Conservation (phyloP, 2,888 invertebrate species). For the Dioctria rufipes region DNA sequence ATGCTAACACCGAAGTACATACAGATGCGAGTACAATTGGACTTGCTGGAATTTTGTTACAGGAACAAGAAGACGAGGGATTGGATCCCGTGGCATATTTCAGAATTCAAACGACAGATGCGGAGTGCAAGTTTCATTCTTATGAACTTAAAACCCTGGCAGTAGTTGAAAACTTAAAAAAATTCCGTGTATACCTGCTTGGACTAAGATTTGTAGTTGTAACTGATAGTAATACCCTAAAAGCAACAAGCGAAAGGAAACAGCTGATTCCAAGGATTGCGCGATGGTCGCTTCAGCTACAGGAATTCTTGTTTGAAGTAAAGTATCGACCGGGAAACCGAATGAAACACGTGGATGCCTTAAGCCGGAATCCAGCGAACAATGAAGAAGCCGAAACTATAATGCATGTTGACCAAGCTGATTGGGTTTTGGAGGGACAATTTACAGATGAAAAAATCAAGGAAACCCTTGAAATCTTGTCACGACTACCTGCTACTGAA, state of each 20-base stretch:
- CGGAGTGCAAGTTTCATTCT: too few relatives aligned
- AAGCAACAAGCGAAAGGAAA: constrained; percentile 23
- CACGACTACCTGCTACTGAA: not conserved
- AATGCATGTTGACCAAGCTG: constrained; percentile 16
- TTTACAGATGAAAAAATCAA: constrained; percentile 3
- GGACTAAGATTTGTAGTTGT: constrained; percentile 26
- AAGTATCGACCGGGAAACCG: constrained; percentile 25
- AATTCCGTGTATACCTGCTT: too few relatives aligned
- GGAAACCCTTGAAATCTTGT: not conserved
- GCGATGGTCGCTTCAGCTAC: too few relatives aligned
- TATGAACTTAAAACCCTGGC: too few relatives aligned
- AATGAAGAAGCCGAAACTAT: constrained; percentile 18
- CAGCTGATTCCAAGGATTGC: not conserved
- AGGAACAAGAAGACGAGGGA: too few relatives aligned
- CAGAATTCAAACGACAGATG: too few relatives aligned
- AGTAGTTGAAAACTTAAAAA: too few relatives aligned
- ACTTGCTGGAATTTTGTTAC: not conserved
- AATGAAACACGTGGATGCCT: constrained; percentile 30
- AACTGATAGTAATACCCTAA: constrained; percentile 8
- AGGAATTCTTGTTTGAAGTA: constrained; percentile 12
- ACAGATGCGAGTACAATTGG: not conserved
- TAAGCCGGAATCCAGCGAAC: not conserved
- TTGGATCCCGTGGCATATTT: too few relatives aligned
- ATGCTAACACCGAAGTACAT: not conserved
- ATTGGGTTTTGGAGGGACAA: constrained; percentile 34